phyloP scores from a whole-genome alignment of 2,113 vertebrate species.

The Erythrocercus mccallii region DNA sequence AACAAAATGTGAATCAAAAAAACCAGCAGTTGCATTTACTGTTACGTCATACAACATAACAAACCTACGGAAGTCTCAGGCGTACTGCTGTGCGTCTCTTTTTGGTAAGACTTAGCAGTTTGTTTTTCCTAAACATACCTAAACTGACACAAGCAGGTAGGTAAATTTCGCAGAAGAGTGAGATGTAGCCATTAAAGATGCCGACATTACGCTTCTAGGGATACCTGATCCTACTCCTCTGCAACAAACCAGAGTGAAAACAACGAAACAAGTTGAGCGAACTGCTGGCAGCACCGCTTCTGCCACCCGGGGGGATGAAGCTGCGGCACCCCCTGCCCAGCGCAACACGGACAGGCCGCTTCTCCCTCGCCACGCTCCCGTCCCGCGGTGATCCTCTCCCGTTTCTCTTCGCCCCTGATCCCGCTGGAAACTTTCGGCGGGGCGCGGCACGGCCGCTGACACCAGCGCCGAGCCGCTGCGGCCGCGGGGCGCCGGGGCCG shows the following conservation, averaged over 20 bases:
- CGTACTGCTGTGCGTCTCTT: neutral
- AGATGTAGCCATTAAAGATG: neutral
- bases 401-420: neutral
- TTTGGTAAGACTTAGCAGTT: neutral
- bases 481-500: neutral
- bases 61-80: neutral
- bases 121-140: neutral
- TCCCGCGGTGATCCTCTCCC: neutral
- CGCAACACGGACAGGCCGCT: neutral
- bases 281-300: neutral
- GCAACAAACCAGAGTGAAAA: neutral
- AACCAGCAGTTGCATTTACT: neutral
- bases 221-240: neutral
- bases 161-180: neutral
- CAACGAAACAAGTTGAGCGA: neutral
- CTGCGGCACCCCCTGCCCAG: neutral
- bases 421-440: neutral
- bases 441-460: neutral
- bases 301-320: neutral
- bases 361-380: neutral
- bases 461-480: fast-evolving
- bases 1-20: neutral
- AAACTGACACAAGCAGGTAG: neutral
- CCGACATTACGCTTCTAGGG: too few species aligned
- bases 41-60: neutral